These are phyloP conservation scores for Alectura lathami DNA, from an alignment of 2,113 vertebrate species.

Conservation along the genomic window DNA sequence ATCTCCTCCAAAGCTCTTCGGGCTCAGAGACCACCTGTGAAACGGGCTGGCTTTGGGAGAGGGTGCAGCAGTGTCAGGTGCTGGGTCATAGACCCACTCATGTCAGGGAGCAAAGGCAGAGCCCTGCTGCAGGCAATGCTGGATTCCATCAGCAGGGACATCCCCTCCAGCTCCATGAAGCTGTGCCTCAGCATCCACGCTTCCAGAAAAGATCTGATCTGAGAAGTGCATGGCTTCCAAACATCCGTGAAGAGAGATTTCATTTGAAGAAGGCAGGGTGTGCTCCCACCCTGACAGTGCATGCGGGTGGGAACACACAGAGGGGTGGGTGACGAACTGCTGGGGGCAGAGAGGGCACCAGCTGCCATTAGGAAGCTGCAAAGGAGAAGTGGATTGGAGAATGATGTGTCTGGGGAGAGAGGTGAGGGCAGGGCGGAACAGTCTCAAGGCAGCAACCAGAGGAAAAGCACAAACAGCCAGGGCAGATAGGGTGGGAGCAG, in stretches of 20 bases:
- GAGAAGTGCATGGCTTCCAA: background rate
- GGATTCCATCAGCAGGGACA: background rate
- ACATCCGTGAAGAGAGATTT: background rate
- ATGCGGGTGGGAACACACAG: background rate
- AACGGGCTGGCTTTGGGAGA: background rate
- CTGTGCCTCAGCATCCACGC: background rate
- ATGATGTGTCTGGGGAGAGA: background rate
- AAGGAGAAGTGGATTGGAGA: background rate
- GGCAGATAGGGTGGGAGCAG: background rate
- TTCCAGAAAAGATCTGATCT: background rate
- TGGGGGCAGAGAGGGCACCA: background rate
- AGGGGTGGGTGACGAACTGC: background rate
- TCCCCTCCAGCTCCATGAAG: background rate
- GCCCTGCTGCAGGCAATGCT: too few relatives aligned
- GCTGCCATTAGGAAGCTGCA: background rate
- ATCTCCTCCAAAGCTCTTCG: conserved; percentile 35
- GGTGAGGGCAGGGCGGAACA: conserved; percentile 1
- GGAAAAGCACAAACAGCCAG: background rate
- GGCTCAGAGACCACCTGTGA: background rate
- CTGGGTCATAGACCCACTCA: background rate
- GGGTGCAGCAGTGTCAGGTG: background rate
- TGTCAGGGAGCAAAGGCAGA: background rate
- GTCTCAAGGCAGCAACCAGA: background rate
- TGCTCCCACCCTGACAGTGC: background rate
- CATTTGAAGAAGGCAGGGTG: background rate